A percentile compares a stretch with the other conserved stretches of the same genome.
These are phyloP conservation scores for Oryctes rhinoceros DNA, from an alignment of 1,140 invertebrate genomes.

Conservation along the genomic window DNA sequence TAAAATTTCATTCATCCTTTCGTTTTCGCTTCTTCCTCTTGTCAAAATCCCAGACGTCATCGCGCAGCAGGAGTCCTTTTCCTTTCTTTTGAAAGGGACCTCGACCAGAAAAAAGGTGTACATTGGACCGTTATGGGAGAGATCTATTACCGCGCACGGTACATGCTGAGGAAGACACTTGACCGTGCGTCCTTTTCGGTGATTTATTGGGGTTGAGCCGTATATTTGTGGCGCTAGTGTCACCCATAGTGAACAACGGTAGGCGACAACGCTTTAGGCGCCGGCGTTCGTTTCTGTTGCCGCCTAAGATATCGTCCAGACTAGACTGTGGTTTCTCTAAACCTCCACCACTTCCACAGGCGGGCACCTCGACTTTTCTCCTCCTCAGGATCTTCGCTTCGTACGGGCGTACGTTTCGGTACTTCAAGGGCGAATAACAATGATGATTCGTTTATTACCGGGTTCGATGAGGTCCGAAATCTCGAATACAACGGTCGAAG, in stretches of 20 bases:
- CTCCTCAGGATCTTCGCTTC: not conserved
- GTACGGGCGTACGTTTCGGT: not conserved
- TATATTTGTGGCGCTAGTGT: slow-evolving; percentile 36
- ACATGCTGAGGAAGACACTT: slow-evolving; percentile 1
- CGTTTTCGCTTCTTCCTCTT: not conserved
- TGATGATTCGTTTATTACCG: not conserved
- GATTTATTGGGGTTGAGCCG: slow-evolving; percentile 40
- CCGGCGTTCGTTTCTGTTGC: slow-evolving; percentile 33
- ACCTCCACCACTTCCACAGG: not conserved
- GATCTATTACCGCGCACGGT: not conserved
- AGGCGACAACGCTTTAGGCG: slow-evolving; percentile 37
- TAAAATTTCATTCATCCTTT: slow-evolving; percentile 30
- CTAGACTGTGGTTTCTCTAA: slow-evolving; percentile 12
- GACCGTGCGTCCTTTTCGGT: slow-evolving; percentile 30
- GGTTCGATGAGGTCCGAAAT: not conserved
- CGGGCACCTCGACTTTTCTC: not conserved
- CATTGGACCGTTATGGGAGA: not conserved
- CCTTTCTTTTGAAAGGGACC: not conserved
- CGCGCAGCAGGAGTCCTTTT: not conserved
- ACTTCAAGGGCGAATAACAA: not conserved
- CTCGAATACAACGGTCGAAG: not conserved
- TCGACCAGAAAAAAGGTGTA: not conserved
- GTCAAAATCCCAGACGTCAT: not conserved
- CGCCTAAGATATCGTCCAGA: slow-evolving; percentile 13
- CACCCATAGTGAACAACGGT: slow-evolving; percentile 37